Base-by-base conservation (phyloP, 1,140 invertebrate species). In the Leptonema lineaticorne region DNA sequence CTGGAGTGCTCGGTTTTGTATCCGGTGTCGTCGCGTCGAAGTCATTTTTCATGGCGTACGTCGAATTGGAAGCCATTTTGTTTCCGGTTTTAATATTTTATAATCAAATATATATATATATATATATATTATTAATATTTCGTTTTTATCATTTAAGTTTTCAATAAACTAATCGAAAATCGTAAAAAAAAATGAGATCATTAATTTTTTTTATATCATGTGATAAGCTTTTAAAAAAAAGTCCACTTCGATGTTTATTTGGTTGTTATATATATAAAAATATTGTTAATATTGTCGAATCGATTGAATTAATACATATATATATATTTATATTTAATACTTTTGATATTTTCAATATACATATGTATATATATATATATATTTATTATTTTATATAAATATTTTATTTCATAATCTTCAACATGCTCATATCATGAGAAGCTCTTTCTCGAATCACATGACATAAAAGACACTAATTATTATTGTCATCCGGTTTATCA, bases 41-140 rank as follows among this genome's bases (percentile, higher is more conserved):
- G 53, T 73, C 72, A 28, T 73, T 59, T 41, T 73, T 73, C 69
- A 73, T 73, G 37, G 72, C 72, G 67, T 73, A 73, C 18, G 72
- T 73, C 1, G 72, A 73, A 53, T 71, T 73, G 4, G 68, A 62
- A 4, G 71, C 57, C 62, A 65, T 73, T 26, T 63, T 63, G 14
- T 1, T 29, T 53, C n/a, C n/a, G n/a, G n/a, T n/a, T n/a, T n/a
- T n/a, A n/a, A n/a, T n/a, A n/a, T n/a, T n/a, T n/a, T n/a, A n/a
- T n/a, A n/a, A n/a, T n/a, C n/a, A n/a, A n/a, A n/a, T n/a, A n/a
- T n/a, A n/a, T n/a, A n/a, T n/a, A n/a, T n/a, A n/a, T n/a, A n/a
- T n/a, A n/a, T n/a, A n/a, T n/a, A n/a, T n/a, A n/a, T 41, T 41
- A 14, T 41, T 11, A 9, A 2, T 14, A 41, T 41, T 41, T 16